Percentiles rank a stretch among this genome's conserved stretches.
These are phyloP conservation scores for Drosophila ezoana DNA, from an alignment of 2,888 invertebrate species.

Conservation along the genomic window DNA sequence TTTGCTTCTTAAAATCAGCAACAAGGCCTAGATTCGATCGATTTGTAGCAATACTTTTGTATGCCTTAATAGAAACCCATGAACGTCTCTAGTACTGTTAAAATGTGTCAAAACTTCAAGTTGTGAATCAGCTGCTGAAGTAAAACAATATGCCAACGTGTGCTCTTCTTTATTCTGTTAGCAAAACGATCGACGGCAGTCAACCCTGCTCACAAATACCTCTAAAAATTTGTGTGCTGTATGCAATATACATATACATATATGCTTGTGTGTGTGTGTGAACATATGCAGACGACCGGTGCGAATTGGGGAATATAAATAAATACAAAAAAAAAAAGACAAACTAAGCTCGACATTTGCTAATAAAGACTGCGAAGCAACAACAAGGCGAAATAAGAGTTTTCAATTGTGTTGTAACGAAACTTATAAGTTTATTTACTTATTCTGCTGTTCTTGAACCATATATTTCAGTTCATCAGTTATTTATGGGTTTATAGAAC, in stretches of 20 bases:
- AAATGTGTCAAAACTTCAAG: constrained; percentile 16
- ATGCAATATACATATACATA: constrained; percentile 8
- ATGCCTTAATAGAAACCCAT: background rate
- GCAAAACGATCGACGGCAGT: constrained; percentile 39
- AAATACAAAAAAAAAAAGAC: background rate
- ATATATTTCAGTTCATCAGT: no score
- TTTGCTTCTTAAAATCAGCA: background rate
- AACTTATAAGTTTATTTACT: no score
- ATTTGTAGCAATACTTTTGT: constrained; percentile 1
- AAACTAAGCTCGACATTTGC: background rate
- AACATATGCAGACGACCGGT: background rate
- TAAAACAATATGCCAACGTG: constrained; percentile 1
- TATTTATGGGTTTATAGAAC: no score
- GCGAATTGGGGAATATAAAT: background rate
- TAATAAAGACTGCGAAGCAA: background rate
- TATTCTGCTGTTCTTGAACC: no score
- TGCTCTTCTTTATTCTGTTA: constrained; percentile 30
- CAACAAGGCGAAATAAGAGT: no score
- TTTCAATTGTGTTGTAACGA: no score
- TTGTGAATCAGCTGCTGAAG: constrained; percentile 19
- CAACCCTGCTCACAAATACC: constrained; percentile 37
- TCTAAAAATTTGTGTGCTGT: constrained; percentile 25
- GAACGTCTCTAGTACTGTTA: constrained; percentile 1
- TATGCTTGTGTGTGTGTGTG: background rate
- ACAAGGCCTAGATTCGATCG: constrained; percentile 25